Base-by-base conservation (phyloP, 2,888 invertebrate species). In the Drosophila borborema region DNA sequence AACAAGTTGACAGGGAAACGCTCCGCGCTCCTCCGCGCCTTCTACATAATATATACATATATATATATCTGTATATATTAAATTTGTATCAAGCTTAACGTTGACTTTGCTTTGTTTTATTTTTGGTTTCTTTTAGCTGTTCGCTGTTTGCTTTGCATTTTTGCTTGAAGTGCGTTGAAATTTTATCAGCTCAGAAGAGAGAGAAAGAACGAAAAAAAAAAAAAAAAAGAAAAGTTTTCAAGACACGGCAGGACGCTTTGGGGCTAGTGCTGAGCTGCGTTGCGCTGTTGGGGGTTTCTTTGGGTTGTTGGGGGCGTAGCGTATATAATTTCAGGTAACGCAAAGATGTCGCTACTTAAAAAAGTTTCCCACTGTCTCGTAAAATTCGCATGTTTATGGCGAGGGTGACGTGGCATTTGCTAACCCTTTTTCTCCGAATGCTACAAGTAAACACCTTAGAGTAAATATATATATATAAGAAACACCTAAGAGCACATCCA, bases 61-160 rank as follows among this genome's bases (percentile, higher is more conserved):
- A 64, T 64, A 71, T 87, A 20, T 20, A 20, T 20, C 20, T 20
- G 20, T 41, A 64, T 64, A 49, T 85, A 71, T 87, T 84, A 85
- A 82, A 88, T 80, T 88, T 85, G 64, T 80, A 88, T 80, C 72
- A 80, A 67, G 82, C 80, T 80, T 75, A 74, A 72, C 77, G 80
- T 70, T 82, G 88, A 85, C 86, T 78, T 74, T 74, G 51, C 55
- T 55, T 76, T 48, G 36, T 43, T 62, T 60, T 68, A 43, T 61
- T 61, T 69, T 71, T 69, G 60, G 70, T 67, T 54, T 64, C 46
- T 40, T 48, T 74, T 54, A 51, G 31, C 28, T 54, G 51, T 66
- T 54, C 61, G 31, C 56, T 51, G 69, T 76, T 78, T 69, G 49
- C 74, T 73, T 63, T 76, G 58, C 40, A 46, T 67, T 68, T 74